Conservation (phyloP, 2,113 vertebrate species). For the Glaucidium brasilianum region DNA sequence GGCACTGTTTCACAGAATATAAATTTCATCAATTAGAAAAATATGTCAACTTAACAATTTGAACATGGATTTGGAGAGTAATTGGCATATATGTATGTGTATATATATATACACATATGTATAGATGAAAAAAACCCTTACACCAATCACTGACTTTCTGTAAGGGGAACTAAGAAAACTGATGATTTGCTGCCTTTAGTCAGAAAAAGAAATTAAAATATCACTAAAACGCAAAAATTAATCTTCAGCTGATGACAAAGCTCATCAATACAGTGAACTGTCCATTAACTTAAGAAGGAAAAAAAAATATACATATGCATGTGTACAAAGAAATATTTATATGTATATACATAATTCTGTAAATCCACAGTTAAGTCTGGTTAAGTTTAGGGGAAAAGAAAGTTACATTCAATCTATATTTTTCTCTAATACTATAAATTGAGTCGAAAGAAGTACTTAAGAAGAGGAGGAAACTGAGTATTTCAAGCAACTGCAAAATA, state of each 20-base stretch:
- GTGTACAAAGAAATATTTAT: not conserved
- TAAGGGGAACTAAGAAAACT: not conserved
- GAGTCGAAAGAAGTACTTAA: conserved; percentile 4
- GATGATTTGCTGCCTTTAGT: not conserved
- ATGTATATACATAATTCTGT: not conserved
- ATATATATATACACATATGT: not conserved
- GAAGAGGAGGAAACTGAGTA: not conserved
- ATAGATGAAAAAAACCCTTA: not conserved
- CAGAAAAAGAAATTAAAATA: conserved; percentile 17
- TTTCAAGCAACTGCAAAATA: not conserved
- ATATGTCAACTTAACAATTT: not conserved
- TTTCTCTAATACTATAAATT: conserved; percentile 15
- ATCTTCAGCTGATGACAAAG: not conserved
- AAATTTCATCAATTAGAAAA: not conserved
- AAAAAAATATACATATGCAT: not conserved
- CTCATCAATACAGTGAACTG: not conserved
- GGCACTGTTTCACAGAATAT: not conserved
- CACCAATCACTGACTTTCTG: not conserved
- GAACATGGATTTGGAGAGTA: not conserved
- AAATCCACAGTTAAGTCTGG: not conserved
- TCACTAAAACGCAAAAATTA: not conserved
- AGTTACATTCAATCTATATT: conserved; percentile 5
- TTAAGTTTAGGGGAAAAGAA: conserved; percentile 39
- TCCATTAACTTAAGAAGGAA: not conserved
- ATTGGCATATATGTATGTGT: not conserved